Conservation (phyloP, 1,140 invertebrate species). For the Atta texana region DNA sequence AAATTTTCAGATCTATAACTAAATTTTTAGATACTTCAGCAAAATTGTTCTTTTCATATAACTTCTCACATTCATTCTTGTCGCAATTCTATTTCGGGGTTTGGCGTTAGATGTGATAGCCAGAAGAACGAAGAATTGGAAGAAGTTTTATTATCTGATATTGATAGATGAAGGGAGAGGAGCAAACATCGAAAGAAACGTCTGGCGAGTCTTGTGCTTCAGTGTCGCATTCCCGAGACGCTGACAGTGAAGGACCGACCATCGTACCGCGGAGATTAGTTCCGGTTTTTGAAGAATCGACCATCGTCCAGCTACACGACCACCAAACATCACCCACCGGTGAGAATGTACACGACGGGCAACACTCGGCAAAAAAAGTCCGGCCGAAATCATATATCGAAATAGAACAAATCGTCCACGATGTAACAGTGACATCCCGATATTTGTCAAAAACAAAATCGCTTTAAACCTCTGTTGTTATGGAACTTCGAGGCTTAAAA, state of each 20-base stretch:
- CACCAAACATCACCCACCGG: slow-evolving; percentile 21
- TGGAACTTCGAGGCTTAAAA: slow-evolving; percentile 12
- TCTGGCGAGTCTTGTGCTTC: slow-evolving; percentile 28
- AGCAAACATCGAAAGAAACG: slow-evolving; percentile 60
- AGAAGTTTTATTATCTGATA: slow-evolving; percentile 57
- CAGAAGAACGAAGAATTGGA: slow-evolving; percentile 40
- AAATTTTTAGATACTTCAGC: too few relatives aligned
- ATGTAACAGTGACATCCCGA: slow-evolving; percentile 16
- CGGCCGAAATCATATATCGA: slow-evolving; percentile 61
- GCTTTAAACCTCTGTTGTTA: slow-evolving; percentile 13
- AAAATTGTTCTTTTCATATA: not conserved
- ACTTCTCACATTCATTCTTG: slow-evolving; percentile 25
- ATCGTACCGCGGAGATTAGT: slow-evolving; percentile 70
- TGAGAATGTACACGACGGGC: slow-evolving; percentile 32
- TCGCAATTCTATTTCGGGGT: slow-evolving; percentile 58
- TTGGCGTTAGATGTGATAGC: not conserved
- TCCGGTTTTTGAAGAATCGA: slow-evolving; percentile 68
- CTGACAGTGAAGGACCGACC: slow-evolving; percentile 74
- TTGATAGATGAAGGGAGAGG: slow-evolving; percentile 68
- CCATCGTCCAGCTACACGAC: slow-evolving; percentile 55
- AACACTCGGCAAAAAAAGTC: slow-evolving; percentile 27
- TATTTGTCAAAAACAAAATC: slow-evolving; percentile 44
- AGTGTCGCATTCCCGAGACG: slow-evolving; percentile 67
- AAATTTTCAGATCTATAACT: too few relatives aligned
- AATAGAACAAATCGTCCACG: slow-evolving; percentile 33